A percentile compares a stretch with the other conserved stretches of the same genome.
These are phyloP conservation scores for Excalfactoria chinensis DNA, from an alignment of 2,113 vertebrate genomes.

Conservation along the genomic window DNA sequence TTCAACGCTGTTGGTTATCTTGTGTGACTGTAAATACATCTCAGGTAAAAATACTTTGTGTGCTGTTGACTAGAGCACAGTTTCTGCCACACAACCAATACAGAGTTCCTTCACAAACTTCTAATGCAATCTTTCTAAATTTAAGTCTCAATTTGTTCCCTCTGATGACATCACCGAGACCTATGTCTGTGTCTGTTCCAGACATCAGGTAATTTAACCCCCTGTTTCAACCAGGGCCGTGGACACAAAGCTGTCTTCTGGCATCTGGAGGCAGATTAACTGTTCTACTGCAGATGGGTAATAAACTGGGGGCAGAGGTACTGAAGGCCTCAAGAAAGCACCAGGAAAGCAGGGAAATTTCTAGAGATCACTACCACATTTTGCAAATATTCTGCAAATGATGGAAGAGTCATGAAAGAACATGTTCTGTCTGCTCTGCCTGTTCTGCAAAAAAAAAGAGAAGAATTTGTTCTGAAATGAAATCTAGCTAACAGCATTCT, in stretches of 20 bases:
- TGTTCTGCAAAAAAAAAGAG: not conserved
- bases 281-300: not conserved
- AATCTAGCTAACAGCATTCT: not conserved
- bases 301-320: not conserved
- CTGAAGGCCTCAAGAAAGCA: not conserved
- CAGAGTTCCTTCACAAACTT: not conserved
- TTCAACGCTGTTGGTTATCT: not conserved
- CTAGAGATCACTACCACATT: fast-evolving
- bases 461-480: not conserved
- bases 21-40: not conserved
- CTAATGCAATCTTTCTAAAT: not conserved
- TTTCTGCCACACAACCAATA: not conserved
- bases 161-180: not conserved
- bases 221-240: not conserved
- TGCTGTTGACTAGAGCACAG: not conserved
- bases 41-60: not conserved
- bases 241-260: not conserved
- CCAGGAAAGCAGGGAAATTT: not conserved
- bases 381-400: not conserved
- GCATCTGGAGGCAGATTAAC: not conserved
- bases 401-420: not conserved
- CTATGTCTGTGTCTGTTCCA: not conserved
- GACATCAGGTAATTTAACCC: not conserved
- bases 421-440: not conserved
- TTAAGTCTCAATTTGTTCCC: not conserved